phyloP scores from a whole-genome alignment of 2,888 invertebrate genomes.

The Tinea pellionella region DNA sequence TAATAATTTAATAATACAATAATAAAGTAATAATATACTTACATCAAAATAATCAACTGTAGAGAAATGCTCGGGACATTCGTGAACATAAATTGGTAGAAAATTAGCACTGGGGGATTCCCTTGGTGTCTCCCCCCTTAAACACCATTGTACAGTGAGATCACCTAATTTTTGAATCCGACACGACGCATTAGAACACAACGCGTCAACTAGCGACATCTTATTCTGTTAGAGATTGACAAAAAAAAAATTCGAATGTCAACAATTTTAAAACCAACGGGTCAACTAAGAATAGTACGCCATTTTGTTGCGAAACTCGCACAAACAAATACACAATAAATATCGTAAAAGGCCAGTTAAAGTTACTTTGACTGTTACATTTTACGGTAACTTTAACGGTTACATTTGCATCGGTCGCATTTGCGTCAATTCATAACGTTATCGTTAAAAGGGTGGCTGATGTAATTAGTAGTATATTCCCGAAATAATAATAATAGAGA shows the following conservation, averaged over 20 bases:
- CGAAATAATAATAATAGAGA: no score
- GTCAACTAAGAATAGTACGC: no score
- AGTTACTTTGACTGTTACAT: no score
- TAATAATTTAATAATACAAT: constrained; percentile 16
- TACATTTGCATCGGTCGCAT: no score
- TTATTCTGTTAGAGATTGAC: constrained; percentile 67
- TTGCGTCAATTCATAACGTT: no score
- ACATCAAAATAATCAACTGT: constrained; percentile 88
- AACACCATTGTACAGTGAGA: constrained; percentile 78
- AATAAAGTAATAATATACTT: constrained; percentile 27
- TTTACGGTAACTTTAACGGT: no score
- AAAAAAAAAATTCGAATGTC: not conserved
- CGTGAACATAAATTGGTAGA: constrained; percentile 80
- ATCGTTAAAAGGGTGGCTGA: no score
- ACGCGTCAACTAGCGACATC: constrained; percentile 74
- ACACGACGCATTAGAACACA: constrained; percentile 52
- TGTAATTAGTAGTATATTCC: no score
- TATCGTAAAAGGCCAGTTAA: no score
- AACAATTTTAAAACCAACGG: no score
- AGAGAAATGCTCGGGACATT: constrained; percentile 86
- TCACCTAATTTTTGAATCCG: constrained; percentile 65
- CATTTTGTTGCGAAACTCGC: no score
- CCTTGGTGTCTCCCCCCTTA: constrained; percentile 70
- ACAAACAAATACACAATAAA: no score
- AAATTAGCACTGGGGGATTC: constrained; percentile 68